Evolutionary conservation across 37 sponge, comb jelly and placozoan species (phyloP).

Genomic region (Petrosia ficiformis): DNA sequence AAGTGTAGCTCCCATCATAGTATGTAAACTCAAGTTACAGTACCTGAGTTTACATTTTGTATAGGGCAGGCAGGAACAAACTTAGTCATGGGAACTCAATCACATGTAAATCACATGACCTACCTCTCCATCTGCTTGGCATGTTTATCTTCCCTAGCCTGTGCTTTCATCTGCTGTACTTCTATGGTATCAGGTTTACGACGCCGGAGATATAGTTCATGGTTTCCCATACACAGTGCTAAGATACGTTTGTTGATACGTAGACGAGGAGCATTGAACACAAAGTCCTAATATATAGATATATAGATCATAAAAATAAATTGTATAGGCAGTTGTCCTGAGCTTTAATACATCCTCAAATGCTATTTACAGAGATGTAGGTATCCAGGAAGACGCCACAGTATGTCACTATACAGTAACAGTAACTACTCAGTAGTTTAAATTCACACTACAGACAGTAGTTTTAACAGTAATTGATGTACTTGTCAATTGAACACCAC

Average conservation of each 20-base stretch:
- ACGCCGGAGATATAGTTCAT: conserved; percentile 97
- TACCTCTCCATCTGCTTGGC: conserved; percentile 74
- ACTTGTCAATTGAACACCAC: too few species aligned
- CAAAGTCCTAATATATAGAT: conserved; percentile 76
- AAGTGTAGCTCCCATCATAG: too few species aligned
- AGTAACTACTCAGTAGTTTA: too few species aligned
- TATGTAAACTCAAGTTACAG: too few species aligned
- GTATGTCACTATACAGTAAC: too few species aligned
- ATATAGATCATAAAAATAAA: conserved; percentile 6
- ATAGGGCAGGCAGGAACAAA: not conserved
- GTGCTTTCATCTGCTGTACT: conserved; percentile 98
- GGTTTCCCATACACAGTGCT: conserved; percentile 98
- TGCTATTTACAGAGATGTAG: too few species aligned
- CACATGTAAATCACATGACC: not conserved
- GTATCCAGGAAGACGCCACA: too few species aligned
- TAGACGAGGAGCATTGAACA: conserved; percentile 88
- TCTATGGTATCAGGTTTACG: conserved; percentile 98
- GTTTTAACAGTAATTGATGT: too few species aligned
- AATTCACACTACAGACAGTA: too few species aligned
- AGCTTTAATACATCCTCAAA: not conserved
- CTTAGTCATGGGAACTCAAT: not conserved
- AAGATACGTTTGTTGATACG: conserved; percentile 95
- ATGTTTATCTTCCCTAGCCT: conserved; percentile 85
- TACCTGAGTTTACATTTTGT: not conserved
- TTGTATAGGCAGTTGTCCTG: not conserved